Evolutionary conservation across 2,888 invertebrate species (phyloP), one percentile per base, ranked within the genome.

Genomic region (Epiblema foenella): DNA sequence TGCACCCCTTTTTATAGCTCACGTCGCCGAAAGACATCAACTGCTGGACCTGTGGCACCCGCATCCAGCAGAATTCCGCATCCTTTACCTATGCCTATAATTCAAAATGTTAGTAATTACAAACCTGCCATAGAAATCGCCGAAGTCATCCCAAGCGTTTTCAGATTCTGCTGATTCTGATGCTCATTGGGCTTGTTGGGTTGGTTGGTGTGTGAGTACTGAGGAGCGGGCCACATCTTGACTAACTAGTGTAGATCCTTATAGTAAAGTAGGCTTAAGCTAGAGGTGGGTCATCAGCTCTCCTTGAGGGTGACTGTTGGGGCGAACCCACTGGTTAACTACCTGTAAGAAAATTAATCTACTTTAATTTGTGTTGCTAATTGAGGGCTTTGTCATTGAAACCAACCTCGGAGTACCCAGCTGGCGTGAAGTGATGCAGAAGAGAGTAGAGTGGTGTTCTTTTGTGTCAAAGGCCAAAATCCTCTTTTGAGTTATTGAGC

Each of bases 61-160:
- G n/a, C n/a, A n/a, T n/a, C n/a, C n/a, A n/a, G n/a, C n/a, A n/a
- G n/a, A n/a, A n/a, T n/a, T n/a, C n/a, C n/a, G n/a, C n/a, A n/a
- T n/a, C n/a, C n/a, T n/a, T n/a, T n/a, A n/a, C n/a, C n/a, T n/a
- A n/a, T n/a, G n/a, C 8, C 33, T 7, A 33, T 4, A 33, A 9
- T 10, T 33, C 8, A 24, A 12, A 52, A 52, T 15, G n/a, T 4
- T 17, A 20, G 24, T 1, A 12, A 12, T 54, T 51, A 86, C 88
- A 84, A 54, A 98, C 95, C 95, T 74, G 98, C 98, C 84, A 96
- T 94, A 77, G 98, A 98, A 76, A 99, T 98, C 72, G 99, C 98
- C 24, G 98, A 98, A 9, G 99, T 99, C 96, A 99, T 98, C 69
- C 99, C 99, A 83, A 97, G 83, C 9, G 96, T 96, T 79, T 94